Evolutionary conservation across 2,797 vertebrate genomes (phyloP).

Genomic region (Helostoma temminkii): DNA sequence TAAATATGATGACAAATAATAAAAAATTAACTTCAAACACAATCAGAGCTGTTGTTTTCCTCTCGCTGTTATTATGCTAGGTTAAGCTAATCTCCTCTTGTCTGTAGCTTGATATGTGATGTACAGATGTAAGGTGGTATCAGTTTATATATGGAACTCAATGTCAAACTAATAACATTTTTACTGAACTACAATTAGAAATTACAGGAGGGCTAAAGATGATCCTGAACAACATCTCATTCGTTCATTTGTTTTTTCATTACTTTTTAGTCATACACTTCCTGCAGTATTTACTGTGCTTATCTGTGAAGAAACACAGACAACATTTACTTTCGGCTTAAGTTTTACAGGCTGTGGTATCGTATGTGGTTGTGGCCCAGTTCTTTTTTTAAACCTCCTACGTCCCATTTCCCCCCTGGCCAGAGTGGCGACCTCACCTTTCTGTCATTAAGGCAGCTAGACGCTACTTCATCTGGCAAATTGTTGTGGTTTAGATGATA

Average conservation of each 20-base stretch:
- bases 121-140: too few relatives aligned
- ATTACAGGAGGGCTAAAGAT: neutral
- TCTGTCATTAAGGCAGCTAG: conserved; percentile 85
- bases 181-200: neutral
- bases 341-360: conserved; percentile 25
- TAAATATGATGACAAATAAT: too few relatives aligned
- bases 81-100: too few relatives aligned
- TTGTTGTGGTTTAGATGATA: conserved; percentile 80
- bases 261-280: conserved; percentile 2
- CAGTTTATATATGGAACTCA: too few relatives aligned
- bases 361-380: conserved; percentile 49
- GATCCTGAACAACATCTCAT: neutral
- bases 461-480: conserved; percentile 84
- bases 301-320: conserved; percentile 34
- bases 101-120: too few relatives aligned
- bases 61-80: too few relatives aligned
- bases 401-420: conserved; percentile 43
- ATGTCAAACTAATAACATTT: too few relatives aligned
- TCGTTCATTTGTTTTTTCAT: neutral
- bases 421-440: conserved; percentile 72
- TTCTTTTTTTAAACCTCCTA: conserved; percentile 17
- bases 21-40: too few relatives aligned
- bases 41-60: too few relatives aligned
- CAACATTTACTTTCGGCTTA: conserved; percentile 50
- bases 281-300: conserved; percentile 5